A percentile compares a stretch with the other conserved stretches of the same genome.
These are phyloP conservation scores for Megamerina dolium DNA, from an alignment of 2,888 invertebrate species.

Conservation along the genomic window DNA sequence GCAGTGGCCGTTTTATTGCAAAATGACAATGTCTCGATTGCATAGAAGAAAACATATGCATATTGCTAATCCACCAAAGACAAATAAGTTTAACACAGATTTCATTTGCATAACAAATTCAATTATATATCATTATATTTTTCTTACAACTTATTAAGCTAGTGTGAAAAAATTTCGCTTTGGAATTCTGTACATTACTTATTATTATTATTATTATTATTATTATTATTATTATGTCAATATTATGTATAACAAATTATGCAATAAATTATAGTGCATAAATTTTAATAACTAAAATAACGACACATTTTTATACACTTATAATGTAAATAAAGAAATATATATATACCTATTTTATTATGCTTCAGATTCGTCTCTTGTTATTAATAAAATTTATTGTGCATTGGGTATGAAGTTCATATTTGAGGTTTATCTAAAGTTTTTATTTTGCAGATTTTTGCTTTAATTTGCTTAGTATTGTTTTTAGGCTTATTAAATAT, in stretches of 20 bases:
- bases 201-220: constrained; percentile 25
- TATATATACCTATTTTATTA: constrained; percentile 15
- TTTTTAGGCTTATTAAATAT: constrained; percentile 27
- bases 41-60: no score
- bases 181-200: constrained; percentile 30
- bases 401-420: constrained; percentile 25
- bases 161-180: constrained; percentile 51
- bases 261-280: constrained; percentile 38
- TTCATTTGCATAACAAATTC: constrained; percentile 51
- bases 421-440: constrained; percentile 13
- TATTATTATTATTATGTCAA: constrained; percentile 27
- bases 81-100: no score
- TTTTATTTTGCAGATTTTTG: constrained; percentile 24
- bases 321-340: constrained; percentile 35
- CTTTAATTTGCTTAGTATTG: constrained; percentile 31
- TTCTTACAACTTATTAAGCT: constrained; percentile 50
- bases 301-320: constrained; percentile 43
- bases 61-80: no score
- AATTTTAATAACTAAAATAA: constrained; percentile 45
- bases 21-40: no score
- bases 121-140: constrained; percentile 48
- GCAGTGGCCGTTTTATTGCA: no score
- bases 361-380: neutral
- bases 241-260: constrained; percentile 27
- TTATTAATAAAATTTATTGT: constrained; percentile 31